phyloP scores from a whole-genome alignment of 2,888 invertebrate genomes.

The Andrena bucephala region DNA sequence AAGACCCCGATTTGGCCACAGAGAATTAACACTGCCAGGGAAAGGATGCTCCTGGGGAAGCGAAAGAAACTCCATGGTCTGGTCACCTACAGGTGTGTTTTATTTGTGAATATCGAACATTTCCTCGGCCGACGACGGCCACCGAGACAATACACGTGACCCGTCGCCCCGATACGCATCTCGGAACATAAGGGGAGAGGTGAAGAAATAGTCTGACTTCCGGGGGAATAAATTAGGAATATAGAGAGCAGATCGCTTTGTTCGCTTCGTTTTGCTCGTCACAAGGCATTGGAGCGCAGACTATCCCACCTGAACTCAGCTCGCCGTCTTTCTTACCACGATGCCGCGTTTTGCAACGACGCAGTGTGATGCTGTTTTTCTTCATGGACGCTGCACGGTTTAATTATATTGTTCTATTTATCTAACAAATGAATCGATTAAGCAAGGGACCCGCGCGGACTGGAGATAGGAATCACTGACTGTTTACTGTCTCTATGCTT shows the following conservation, averaged over 20 bases:
- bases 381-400: background rate
- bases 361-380: background rate
- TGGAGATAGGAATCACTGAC: constrained; percentile 19
- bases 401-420: constrained; percentile 1
- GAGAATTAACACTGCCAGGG: background rate
- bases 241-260: constrained; percentile 28
- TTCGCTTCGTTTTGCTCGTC: constrained; percentile 13
- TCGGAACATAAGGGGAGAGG: background rate
- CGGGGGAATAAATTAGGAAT: constrained; percentile 45
- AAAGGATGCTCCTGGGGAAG: constrained; percentile 1
- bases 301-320: constrained; percentile 10
- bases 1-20: background rate
- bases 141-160: background rate
- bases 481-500: background rate
- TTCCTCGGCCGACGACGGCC: constrained; percentile 4
- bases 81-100: constrained; percentile 34
- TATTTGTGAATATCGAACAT: constrained; percentile 54
- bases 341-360: background rate
- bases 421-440: background rate
- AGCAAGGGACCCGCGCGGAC: constrained; percentile 7
- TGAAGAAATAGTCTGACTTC: constrained; percentile 16
- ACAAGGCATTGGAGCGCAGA: background rate
- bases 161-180: background rate
- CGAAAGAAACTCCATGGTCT: constrained; percentile 18
- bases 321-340: constrained; percentile 9